A percentile compares a stretch with the other conserved stretches of the same genome.
Conservation (phyloP, 2,113 vertebrate genomes). For the Gymnarchus niloticus region DNA sequence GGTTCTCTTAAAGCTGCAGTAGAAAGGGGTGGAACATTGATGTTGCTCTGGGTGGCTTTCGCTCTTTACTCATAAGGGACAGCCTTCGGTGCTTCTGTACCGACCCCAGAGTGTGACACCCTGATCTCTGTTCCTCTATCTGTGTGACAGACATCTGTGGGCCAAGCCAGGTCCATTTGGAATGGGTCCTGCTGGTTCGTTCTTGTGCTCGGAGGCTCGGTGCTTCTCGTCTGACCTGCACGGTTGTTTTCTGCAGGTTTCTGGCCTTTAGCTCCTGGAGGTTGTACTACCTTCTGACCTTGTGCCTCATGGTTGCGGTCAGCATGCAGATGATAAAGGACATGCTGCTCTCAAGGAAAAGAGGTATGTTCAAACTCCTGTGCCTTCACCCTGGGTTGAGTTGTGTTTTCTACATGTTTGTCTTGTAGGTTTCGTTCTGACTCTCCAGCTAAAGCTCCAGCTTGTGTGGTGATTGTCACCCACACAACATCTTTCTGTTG, state of each 20-base stretch:
- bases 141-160: not conserved
- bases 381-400: not conserved
- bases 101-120: too few relatives aligned
- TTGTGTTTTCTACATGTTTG: not conserved
- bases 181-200: not conserved
- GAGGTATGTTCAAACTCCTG: slow-evolving; percentile 58
- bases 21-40: not conserved
- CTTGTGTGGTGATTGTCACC: not conserved
- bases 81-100: too few relatives aligned
- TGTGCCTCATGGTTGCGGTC: slow-evolving; percentile 66
- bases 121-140: too few relatives aligned
- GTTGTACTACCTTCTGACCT: slow-evolving; percentile 69
- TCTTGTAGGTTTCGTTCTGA: not conserved
- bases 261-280: slow-evolving; percentile 73
- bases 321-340: slow-evolving; percentile 69
- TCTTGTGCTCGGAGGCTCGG: not conserved
- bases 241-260: slow-evolving; percentile 62
- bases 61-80: not conserved
- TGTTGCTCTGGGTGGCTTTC: not conserved
- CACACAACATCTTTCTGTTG: not conserved
- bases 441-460: not conserved
- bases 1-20: not conserved
- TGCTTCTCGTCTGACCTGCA: not conserved
- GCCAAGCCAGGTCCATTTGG: not conserved
- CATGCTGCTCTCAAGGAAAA: slow-evolving; percentile 60